Evolutionary conservation across 2,113 vertebrate species (phyloP).

Genomic region (Pica pica): DNA sequence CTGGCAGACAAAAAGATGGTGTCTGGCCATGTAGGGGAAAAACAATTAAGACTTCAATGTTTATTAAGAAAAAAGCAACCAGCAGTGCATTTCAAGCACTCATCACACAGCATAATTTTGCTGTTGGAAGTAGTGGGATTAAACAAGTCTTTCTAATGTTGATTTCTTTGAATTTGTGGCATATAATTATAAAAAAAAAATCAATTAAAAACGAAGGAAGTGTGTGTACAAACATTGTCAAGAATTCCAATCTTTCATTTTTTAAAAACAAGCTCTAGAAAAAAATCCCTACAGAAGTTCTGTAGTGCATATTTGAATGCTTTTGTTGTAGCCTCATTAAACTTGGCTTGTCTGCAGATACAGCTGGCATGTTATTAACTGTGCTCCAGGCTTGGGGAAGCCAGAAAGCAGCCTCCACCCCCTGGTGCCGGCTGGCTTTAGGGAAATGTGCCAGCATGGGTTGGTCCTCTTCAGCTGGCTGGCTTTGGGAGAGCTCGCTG

Average conservation of each 20-base stretch:
- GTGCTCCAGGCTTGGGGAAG: conserved; percentile 66
- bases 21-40: not conserved
- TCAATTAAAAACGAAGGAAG: not conserved
- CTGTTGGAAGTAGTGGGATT: conserved; percentile 22
- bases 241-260: conserved; percentile 20
- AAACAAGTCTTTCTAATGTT: not conserved
- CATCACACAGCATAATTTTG: conserved; percentile 18
- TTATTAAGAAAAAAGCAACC: conserved; percentile 44
- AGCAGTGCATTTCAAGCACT: conserved; percentile 35
- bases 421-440: conserved; percentile 59
- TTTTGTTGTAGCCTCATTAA: conserved; percentile 72
- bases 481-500: conserved; percentile 16
- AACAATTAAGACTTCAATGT: conserved; percentile 36
- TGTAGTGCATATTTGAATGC: conserved; percentile 62
- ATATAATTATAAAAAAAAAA: not conserved
- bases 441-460: conserved; percentile 58
- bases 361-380: conserved; percentile 71
- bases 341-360: conserved; percentile 71
- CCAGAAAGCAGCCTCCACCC: conserved; percentile 66
- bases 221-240: not conserved
- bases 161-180: not conserved
- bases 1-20: conserved; percentile 4
- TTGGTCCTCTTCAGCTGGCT: conserved; percentile 56
- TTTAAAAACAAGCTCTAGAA: conserved; percentile 13
- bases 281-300: conserved; percentile 56